Evolutionary conservation across 2,113 vertebrate genomes (phyloP).

Genomic region (Todiramphus saurophagus): DNA sequence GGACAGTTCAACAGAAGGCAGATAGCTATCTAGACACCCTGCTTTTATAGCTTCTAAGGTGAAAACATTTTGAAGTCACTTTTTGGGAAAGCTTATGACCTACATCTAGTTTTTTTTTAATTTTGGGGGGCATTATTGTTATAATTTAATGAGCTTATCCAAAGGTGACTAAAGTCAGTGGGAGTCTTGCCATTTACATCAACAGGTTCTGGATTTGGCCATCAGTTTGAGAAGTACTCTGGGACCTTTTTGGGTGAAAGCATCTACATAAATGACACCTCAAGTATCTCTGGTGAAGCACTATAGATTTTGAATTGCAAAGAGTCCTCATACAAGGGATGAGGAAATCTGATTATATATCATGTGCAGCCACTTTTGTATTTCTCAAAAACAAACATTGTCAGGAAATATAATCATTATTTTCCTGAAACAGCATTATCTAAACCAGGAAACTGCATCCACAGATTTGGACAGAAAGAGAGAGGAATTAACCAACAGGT

Average conservation of each 20-base stretch:
- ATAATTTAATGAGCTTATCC: neutral
- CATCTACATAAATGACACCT: neutral
- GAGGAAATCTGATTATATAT: neutral
- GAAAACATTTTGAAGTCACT: neutral
- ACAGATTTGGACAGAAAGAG: neutral
- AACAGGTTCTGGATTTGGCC: neutral
- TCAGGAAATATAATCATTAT: neutral
- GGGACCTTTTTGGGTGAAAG: neutral
- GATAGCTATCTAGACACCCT: too few species aligned
- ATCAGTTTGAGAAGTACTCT: neutral
- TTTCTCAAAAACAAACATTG: neutral
- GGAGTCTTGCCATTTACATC: neutral
- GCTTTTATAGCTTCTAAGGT: too few species aligned
- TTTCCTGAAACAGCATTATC: neutral
- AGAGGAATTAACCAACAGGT: neutral
- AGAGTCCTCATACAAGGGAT: neutral
- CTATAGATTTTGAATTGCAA: neutral
- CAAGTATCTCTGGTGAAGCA: neutral
- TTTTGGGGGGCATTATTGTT: neutral
- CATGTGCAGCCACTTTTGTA: neutral
- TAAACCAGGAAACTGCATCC: neutral
- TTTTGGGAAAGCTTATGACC: neutral
- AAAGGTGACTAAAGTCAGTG: neutral
- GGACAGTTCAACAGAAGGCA: neutral
- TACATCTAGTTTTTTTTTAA: neutral